Evolutionary conservation across 2,113 vertebrate genomes (phyloP).

Genomic region (Corydoras maculifer): DNA sequence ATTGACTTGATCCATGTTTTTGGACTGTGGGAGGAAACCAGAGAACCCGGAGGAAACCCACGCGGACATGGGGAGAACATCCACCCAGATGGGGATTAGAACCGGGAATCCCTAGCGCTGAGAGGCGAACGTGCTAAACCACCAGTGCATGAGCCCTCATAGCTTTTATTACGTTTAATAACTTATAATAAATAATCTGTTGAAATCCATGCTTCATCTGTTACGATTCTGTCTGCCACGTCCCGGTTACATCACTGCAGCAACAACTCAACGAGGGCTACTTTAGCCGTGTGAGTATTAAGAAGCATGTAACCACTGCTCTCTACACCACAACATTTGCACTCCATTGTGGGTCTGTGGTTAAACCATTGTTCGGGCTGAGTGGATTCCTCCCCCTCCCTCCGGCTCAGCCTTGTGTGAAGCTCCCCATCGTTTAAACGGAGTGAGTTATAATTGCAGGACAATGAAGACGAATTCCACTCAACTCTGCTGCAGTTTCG

Average conservation of each 20-base stretch:
- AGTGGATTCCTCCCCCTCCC: slow-evolving; percentile 16
- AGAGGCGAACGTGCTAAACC: too few relatives aligned
- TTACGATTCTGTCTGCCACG: too few relatives aligned
- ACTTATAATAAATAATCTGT: too few relatives aligned
- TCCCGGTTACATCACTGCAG: neutral
- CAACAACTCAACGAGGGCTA: neutral
- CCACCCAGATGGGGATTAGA: too few relatives aligned
- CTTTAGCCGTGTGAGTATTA: slow-evolving; percentile 6
- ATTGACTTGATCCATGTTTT: too few relatives aligned
- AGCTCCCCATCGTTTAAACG: slow-evolving; percentile 34
- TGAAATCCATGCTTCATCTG: too few relatives aligned
- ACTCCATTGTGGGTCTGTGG: slow-evolving; percentile 27
- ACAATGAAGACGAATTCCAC: slow-evolving; percentile 47
- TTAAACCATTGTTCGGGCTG: slow-evolving; percentile 32
- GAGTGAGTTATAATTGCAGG: slow-evolving; percentile 43
- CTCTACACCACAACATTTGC: slow-evolving; percentile 23
- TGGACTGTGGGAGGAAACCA: too few relatives aligned
- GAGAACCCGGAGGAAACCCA: too few relatives aligned
- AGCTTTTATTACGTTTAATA: too few relatives aligned
- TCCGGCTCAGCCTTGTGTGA: slow-evolving; percentile 21
- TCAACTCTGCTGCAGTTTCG: slow-evolving; percentile 32
- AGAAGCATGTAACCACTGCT: slow-evolving; percentile 16
- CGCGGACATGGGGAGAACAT: too few relatives aligned
- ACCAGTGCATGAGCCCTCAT: too few relatives aligned
- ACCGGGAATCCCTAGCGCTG: too few relatives aligned